Conservation (phyloP, 2,797 vertebrate genomes). For the Odontamblyopus rebecca region DNA sequence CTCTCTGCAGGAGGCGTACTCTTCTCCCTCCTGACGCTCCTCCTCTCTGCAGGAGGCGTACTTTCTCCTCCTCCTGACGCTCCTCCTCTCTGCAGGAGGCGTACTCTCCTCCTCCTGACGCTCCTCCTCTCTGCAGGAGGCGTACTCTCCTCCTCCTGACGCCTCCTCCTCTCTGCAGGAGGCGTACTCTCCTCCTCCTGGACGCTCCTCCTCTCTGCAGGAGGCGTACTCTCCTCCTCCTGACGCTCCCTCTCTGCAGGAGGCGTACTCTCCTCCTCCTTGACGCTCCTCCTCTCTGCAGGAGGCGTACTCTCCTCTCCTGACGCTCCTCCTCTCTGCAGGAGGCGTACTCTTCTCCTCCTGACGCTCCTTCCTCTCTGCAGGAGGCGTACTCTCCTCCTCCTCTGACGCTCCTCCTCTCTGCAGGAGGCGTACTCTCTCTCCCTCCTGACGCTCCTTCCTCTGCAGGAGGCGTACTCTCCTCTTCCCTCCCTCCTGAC, state of each 20-base stretch:
- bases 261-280: neutral
- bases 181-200: neutral
- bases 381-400: neutral
- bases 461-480: neutral
- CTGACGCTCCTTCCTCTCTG: too few species aligned
- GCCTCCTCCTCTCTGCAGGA: neutral
- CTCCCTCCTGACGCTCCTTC: too few species aligned
- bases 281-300: neutral
- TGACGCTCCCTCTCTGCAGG: too few species aligned
- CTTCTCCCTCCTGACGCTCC: neutral
- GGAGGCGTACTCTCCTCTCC: neutral
- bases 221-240: too few species aligned
- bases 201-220: neutral
- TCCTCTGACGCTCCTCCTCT: too few species aligned
- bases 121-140: neutral
- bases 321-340: too few species aligned
- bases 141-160: neutral
- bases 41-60: too few species aligned
- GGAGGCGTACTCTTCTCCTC: too few species aligned
- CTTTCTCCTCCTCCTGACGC: too few species aligned
- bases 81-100: too few species aligned
- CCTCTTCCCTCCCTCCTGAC: neutral
- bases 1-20: too few species aligned
- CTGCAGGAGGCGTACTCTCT: neutral
- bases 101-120: neutral